Evolutionary conservation across 2,797 vertebrate species (phyloP), one percentile per base, ranked within the genome.

Genomic region (Typhlichthys subterraneus): DNA sequence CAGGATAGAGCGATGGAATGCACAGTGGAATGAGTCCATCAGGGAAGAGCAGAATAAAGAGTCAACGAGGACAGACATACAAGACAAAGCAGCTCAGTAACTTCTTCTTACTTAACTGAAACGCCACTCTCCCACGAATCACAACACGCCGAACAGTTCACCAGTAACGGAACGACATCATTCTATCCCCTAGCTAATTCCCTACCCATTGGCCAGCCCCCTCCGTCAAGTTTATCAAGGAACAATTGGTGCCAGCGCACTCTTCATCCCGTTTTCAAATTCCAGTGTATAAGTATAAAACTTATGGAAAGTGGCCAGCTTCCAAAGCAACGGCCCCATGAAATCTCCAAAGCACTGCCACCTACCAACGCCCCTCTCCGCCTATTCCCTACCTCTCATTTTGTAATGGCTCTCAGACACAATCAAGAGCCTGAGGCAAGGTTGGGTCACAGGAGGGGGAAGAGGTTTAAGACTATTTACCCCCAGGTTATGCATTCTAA

Each of bases 261-360:
- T 79, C 89, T 84, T 85, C 78, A 81, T 75, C 69, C 74, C 61
- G 70, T 75, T 84, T 83, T 87, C 80, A 80, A 73, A 75, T 82
- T 74, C 66, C 72, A 78, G 69, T 75, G 72, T 23, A 23, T 23
- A 85, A 68, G 70, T 78, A 70, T 77, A 74, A 66, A 79, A 76
- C 67, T 65, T 61, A 69, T 84, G 86, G 82, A 80, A 65, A 79
- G 68, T 10, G 12, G 76, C 82, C 86, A 88, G 48, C 38, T 58
- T 73, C 69, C 77, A 65, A 48, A 63, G 63, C 50, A 12, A 53
- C 49, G 55, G 49, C 48, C 48, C 45, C 1, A 42, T n/a, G n/a
- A 59, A 56, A 53, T 63, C 53, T 55, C n/a, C 11, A 15, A 49
- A 17, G 33, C 33, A 8, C 33, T 42, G 45, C 61, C 33, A 62